phyloP scores from a whole-genome alignment of 1,140 invertebrate genomes.

The Vollenhovia emeryi region DNA sequence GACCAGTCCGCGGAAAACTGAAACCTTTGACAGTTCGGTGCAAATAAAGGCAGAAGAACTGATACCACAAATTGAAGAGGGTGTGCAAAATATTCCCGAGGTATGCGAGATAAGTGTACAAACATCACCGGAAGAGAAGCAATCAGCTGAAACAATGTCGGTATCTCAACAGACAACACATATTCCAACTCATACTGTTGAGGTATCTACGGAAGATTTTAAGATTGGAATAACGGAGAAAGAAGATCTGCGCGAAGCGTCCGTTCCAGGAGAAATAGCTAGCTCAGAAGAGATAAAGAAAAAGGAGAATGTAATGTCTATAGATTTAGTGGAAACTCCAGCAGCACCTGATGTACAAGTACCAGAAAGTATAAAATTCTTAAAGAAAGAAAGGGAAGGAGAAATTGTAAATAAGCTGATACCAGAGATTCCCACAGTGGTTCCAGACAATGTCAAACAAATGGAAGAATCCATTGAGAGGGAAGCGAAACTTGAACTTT shows the following conservation, averaged over 20 bases:
- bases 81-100: constrained; percentile 73
- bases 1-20: constrained; percentile 38
- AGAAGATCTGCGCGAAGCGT: neutral
- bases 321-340: constrained; percentile 61
- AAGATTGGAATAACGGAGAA: neutral
- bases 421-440: neutral
- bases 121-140: constrained; percentile 58
- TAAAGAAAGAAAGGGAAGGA: neutral
- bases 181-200: constrained; percentile 38
- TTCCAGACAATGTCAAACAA: neutral
- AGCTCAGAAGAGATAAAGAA: neutral
- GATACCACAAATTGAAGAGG: constrained; percentile 70
- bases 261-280: neutral
- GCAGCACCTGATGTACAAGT: constrained; percentile 73
- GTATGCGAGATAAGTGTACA: constrained; percentile 71
- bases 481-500: neutral
- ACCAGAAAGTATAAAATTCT: constrained; percentile 52
- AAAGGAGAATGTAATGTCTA: neutral
- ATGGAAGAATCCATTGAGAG: neutral
- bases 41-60: constrained; percentile 78
- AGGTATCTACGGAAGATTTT: constrained; percentile 34
- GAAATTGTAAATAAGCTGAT: neutral
- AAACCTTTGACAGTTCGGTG: constrained; percentile 71
- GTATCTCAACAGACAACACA: constrained; percentile 46
- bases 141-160: constrained; percentile 1